These are phyloP conservation scores for Spermophilus dauricus DNA, from an alignment of 2,113 vertebrate species.

Conservation along the genomic window DNA sequence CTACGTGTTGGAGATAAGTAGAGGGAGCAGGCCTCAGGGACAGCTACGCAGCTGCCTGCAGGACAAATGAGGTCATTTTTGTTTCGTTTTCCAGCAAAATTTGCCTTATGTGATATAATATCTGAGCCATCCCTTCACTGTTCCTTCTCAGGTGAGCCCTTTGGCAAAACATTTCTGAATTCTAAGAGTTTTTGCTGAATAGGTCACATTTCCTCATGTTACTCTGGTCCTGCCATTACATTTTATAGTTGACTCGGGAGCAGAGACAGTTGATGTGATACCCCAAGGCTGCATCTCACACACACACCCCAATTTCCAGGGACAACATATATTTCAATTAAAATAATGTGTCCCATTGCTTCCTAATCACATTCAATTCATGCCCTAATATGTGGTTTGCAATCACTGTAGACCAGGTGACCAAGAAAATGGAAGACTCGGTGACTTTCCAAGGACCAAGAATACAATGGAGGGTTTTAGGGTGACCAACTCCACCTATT, in stretches of 20 bases:
- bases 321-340: not conserved
- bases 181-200: slow-evolving; percentile 41
- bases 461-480: not conserved
- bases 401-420: not conserved
- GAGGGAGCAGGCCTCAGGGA: not conserved
- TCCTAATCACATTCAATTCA: not conserved
- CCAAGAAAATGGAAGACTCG: not conserved
- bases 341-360: not conserved
- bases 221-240: not conserved
- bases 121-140: not conserved
- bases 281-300: not conserved
- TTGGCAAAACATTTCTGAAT: not conserved
- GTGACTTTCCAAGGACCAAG: not conserved
- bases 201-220: not conserved
- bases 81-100: not conserved
- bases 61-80: not conserved
- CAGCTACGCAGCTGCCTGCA: not conserved
- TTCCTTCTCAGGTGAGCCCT: not conserved
- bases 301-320: not conserved
- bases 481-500: not conserved
- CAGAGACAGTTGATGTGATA: not conserved
- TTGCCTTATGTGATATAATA: not conserved
- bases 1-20: not conserved
- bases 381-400: not conserved
- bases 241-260: not conserved